These are phyloP conservation scores for Rostratula benghalensis DNA, from an alignment of 2,113 vertebrate genomes.

Conservation along the genomic window DNA sequence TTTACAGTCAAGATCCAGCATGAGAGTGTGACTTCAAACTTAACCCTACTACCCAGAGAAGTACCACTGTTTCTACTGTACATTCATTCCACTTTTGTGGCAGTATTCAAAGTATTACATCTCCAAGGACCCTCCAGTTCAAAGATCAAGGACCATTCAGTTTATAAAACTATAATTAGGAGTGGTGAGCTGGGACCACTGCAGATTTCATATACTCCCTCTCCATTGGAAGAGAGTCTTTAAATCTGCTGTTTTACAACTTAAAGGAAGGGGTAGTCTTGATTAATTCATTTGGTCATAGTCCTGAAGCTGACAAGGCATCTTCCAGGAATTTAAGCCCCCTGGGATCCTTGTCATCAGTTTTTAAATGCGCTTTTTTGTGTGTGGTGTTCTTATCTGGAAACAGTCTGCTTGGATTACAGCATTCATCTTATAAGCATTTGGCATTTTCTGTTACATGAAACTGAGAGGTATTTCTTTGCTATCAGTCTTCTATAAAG, in stretches of 20 bases:
- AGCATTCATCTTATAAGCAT: slow-evolving; percentile 31
- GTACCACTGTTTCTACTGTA: not conserved
- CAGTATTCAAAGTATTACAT: not conserved
- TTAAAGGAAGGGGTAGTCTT: slow-evolving; percentile 62
- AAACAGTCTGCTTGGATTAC: slow-evolving; percentile 54
- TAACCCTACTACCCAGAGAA: not conserved
- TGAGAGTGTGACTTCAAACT: not conserved
- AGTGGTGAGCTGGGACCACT: slow-evolving; percentile 67
- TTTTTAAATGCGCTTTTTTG: slow-evolving; percentile 55
- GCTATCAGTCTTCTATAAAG: slow-evolving; percentile 57
- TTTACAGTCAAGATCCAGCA: not conserved
- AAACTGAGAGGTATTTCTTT: slow-evolving; percentile 55
- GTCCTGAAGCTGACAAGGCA: slow-evolving; percentile 75
- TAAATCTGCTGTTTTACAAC: slow-evolving; percentile 79
- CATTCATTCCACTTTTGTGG: not conserved
- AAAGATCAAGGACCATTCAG: slow-evolving; percentile 59
- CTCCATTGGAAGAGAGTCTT: slow-evolving; percentile 71
- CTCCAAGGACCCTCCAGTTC: slow-evolving; percentile 22
- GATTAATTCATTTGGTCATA: slow-evolving; percentile 75
- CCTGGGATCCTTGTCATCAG: slow-evolving; percentile 69
- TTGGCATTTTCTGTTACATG: slow-evolving; percentile 62
- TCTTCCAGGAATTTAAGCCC: slow-evolving; percentile 68
- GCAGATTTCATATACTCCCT: slow-evolving; percentile 75
- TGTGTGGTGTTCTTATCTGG: slow-evolving; percentile 41
- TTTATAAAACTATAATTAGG: slow-evolving; percentile 78